A percentile compares a stretch with the other conserved stretches of the same genome.
These are phyloP conservation scores for Perdita meconis DNA, from an alignment of 2,888 invertebrate genomes.

Conservation along the genomic window DNA sequence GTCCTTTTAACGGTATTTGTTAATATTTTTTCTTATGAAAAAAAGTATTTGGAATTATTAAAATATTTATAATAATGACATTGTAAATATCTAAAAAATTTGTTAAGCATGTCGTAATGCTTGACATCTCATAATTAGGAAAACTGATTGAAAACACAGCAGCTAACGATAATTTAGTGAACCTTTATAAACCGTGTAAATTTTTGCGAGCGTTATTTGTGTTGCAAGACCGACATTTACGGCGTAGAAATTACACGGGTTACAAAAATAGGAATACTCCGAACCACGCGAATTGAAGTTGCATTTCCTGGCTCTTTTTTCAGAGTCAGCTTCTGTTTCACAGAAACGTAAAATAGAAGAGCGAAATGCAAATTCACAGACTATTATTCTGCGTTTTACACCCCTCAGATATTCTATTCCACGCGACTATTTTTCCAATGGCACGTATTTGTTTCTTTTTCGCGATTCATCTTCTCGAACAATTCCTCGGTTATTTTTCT, in stretches of 20 bases:
- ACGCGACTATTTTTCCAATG: too few relatives aligned
- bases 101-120: neutral
- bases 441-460: too few relatives aligned
- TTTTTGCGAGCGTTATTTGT: slow-evolving; percentile 3
- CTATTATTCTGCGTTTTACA: too few relatives aligned
- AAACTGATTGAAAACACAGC: neutral
- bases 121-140: neutral
- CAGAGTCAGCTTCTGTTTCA: neutral
- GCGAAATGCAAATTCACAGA: too few relatives aligned
- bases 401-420: too few relatives aligned
- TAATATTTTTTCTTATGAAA: too few relatives aligned
- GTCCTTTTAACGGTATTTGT: too few relatives aligned
- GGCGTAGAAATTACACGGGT: slow-evolving; percentile 8
- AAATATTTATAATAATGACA: neutral
- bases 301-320: neutral
- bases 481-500: too few relatives aligned
- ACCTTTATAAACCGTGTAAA: slow-evolving; percentile 5
- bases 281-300: neutral
- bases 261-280: slow-evolving; percentile 35
- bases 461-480: too few relatives aligned
- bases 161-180: neutral
- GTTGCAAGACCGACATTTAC: neutral
- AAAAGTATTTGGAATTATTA: neutral
- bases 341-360: too few relatives aligned
- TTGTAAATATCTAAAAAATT: too few relatives aligned